Evolutionary conservation across 2,888 invertebrate genomes (phyloP).

Genomic region (Buathra laborator): DNA sequence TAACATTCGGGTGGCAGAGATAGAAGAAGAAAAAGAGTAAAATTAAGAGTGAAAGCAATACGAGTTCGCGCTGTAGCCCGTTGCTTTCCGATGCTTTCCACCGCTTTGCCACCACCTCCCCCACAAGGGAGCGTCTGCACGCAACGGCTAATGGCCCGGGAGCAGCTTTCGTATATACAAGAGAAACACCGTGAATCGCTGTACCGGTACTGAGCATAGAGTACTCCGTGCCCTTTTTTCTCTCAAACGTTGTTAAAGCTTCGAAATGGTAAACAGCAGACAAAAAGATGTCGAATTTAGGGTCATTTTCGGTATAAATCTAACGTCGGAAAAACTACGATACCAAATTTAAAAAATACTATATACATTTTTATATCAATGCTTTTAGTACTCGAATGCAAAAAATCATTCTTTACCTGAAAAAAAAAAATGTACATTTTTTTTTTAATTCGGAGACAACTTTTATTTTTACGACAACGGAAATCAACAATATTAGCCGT

Average conservation of each 20-base stretch:
- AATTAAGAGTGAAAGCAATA: not conserved
- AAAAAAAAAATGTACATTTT: no score
- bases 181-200: not conserved
- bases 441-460: no score
- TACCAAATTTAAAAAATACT: no score
- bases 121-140: slow-evolving; percentile 7
- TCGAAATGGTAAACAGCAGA: not conserved
- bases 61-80: not conserved
- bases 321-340: not conserved
- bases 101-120: not conserved
- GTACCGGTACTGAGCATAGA: not conserved
- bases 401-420: no score
- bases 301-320: not conserved
- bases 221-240: not conserved
- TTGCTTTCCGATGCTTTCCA: not conserved
- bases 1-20: not conserved
- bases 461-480: no score
- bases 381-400: no score
- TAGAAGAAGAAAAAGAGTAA: not conserved
- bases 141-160: not conserved
- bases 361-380: no score
- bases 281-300: not conserved
- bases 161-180: not conserved
- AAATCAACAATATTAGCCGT: no score
- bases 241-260: not conserved